Conservation (phyloP, 2,113 vertebrate genomes). For the Pterophyllum scalare region DNA sequence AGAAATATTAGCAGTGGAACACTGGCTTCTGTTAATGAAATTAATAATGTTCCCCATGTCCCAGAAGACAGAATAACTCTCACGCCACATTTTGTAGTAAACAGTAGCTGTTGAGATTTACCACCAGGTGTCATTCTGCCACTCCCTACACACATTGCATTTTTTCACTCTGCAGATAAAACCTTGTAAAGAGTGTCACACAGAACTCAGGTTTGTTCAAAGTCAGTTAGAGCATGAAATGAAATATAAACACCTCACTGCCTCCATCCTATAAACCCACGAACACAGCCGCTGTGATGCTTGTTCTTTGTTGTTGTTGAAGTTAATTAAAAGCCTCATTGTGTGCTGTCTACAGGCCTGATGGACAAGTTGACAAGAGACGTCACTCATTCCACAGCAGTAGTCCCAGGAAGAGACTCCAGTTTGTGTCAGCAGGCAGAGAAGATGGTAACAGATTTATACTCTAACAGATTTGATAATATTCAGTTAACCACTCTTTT, state of each 20-base stretch:
- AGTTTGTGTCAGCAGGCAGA: constrained; percentile 83
- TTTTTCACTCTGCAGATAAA: not conserved
- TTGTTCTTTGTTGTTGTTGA: not conserved
- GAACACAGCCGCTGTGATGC: not conserved
- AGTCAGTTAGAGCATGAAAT: constrained; percentile 12
- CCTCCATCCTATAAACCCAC: not conserved
- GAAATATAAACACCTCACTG: not conserved
- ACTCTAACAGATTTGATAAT: not conserved
- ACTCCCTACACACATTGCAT: not conserved
- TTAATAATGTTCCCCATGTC: not conserved
- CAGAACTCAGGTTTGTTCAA: not conserved
- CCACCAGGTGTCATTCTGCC: not conserved
- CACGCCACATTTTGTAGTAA: not conserved
- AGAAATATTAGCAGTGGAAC: not conserved
- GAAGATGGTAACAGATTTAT: constrained; percentile 80
- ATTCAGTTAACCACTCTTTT: not conserved
- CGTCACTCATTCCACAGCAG: constrained; percentile 78
- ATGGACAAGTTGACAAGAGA: constrained; percentile 84
- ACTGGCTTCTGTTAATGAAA: not conserved
- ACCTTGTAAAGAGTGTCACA: not conserved
- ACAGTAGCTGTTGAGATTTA: not conserved
- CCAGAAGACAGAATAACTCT: not conserved
- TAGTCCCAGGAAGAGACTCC: constrained; percentile 87
- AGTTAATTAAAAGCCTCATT: not conserved
- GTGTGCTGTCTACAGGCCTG: constrained; percentile 74